Evolutionary conservation across 2,888 invertebrate species (phyloP).

Genomic region (Chrysolina haemoptera): DNA sequence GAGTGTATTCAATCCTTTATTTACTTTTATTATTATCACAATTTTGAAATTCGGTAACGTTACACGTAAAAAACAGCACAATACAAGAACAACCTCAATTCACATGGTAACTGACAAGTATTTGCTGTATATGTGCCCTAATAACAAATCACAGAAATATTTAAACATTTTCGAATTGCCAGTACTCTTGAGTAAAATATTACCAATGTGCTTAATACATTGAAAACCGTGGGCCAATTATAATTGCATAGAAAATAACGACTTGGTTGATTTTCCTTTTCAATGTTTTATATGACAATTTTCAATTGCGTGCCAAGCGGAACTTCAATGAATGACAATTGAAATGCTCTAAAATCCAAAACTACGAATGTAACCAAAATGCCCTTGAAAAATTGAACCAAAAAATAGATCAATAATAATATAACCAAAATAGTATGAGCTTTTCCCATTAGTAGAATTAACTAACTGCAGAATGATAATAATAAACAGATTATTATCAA

Average conservation of each 20-base stretch:
- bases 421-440: background rate
- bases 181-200: slow-evolving; percentile 23
- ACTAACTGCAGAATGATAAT: background rate
- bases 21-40: slow-evolving; percentile 64
- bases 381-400: slow-evolving; percentile 17
- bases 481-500: too few relatives aligned
- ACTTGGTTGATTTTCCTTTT: background rate
- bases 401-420: background rate
- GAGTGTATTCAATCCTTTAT: slow-evolving; percentile 52
- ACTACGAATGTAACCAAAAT: slow-evolving; percentile 23
- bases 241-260: background rate
- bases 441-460: background rate
- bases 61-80: slow-evolving; percentile 61
- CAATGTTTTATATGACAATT: background rate
- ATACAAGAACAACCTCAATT: slow-evolving; percentile 45
- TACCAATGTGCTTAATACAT: slow-evolving; percentile 24
- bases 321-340: background rate
- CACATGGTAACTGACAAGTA: slow-evolving; percentile 51
- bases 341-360: background rate
- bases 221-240: slow-evolving; percentile 1
- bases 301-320: slow-evolving; percentile 5
- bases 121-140: slow-evolving; percentile 46
- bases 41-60: slow-evolving; percentile 70
- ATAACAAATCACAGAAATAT: slow-evolving; percentile 50
- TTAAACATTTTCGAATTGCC: slow-evolving; percentile 25